Base-by-base conservation (phyloP, 2,113 vertebrate genomes). In the Poicephalus meyeri region DNA sequence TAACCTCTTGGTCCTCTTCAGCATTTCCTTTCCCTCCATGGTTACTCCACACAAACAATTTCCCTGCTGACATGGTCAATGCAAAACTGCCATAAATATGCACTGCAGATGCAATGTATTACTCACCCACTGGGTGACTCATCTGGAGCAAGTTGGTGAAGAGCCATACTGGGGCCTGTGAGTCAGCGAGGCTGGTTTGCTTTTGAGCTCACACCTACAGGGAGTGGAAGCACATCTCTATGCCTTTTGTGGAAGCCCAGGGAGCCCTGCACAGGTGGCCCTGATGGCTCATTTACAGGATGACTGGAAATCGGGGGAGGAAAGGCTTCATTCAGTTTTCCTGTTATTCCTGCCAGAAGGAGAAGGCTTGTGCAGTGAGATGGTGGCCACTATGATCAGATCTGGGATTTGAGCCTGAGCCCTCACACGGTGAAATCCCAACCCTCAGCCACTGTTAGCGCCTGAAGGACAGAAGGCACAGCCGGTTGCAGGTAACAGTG, bases 41-140 rank as follows among this genome's bases (percentile, higher is more conserved):
- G 96, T 94, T 90, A 97, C 97, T 29, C 91, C 42, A 93, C 86
- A 93, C 96, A 97, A 96, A 96, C 96, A 96, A 3, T 58, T 20
- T 92, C 89, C 82, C 89, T 25, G 93, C 93, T 83, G 93, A 47
- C 93, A 76, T 11, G 91, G 92, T 76, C 83, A 37, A 21, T 82
- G 91, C 87, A 16, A 25, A 64, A 73, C 46, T 77, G 86, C 95
- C 94, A 71, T 81, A 66, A 92, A 94, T 97, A 42, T 49, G 76
- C 79, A 49, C 47, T 47, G 86, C 97, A 87, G 97, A 96, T 96
- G 96, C 92, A 24, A 37, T 0, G 8, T 17, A 70, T 97, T 96
- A 97, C 84, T 97, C 96, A 97, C 35, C 64, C 11, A 6, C 2
- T 10, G 79, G 21, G 56, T 97, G 97, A 97, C 86, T 97, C 94